phyloP scores from a whole-genome alignment of 2,113 vertebrate species.

The Tinamus guttatus region DNA sequence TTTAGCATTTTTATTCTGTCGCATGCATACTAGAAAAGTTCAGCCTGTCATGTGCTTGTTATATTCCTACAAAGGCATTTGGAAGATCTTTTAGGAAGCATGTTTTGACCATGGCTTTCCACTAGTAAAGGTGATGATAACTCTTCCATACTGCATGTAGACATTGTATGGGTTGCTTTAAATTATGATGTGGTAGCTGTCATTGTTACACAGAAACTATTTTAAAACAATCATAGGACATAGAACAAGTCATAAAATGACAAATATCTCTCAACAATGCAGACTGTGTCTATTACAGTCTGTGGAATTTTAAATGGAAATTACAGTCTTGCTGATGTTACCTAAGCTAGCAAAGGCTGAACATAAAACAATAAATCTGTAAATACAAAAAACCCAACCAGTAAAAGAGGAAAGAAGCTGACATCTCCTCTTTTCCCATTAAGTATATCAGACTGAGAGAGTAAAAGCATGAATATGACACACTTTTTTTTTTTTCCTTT shows the following conservation, averaged over 20 bases:
- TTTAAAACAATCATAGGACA: background rate
- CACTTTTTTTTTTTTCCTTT: background rate
- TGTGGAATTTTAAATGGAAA: background rate
- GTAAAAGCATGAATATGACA: background rate
- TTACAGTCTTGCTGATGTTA: background rate
- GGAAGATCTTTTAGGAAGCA: background rate
- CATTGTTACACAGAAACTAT: background rate
- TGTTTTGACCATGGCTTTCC: background rate
- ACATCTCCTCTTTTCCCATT: background rate
- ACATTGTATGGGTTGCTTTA: background rate
- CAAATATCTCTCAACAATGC: background rate
- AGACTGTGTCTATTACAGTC: background rate
- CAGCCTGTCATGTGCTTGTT: background rate
- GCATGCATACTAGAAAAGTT: background rate
- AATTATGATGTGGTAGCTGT: background rate
- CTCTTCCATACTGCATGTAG: background rate
- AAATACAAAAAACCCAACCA: background rate
- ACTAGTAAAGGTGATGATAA: background rate
- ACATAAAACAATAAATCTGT: background rate
- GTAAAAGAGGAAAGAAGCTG: background rate
- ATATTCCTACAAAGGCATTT: background rate
- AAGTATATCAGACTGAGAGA: background rate
- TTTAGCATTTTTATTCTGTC: background rate
- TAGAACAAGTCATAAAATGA: background rate
- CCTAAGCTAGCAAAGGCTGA: background rate